Percentiles rank a stretch among this genome's conserved stretches.
Evolutionary conservation across 2,888 invertebrate species (phyloP).

Genomic region (Prosopocoilus inquinatus): DNA sequence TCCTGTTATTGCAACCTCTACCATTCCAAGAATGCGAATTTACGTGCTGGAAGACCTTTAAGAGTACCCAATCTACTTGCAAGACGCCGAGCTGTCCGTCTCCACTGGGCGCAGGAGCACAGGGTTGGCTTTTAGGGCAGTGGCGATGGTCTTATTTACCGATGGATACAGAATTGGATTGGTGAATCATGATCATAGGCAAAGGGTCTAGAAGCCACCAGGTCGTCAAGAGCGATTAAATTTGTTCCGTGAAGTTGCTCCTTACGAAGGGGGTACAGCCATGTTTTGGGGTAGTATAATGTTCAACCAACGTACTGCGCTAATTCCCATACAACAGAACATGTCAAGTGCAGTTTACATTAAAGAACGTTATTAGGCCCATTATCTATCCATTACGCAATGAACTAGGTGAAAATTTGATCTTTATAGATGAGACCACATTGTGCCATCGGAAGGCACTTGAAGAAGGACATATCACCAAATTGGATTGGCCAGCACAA

Average conservation of each 20-base stretch:
- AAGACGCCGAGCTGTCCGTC: neutral
- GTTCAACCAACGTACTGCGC: neutral
- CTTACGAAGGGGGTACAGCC: neutral
- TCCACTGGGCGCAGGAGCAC: neutral
- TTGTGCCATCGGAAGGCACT: neutral
- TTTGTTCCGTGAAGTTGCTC: neutral
- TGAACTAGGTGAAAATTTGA: no score
- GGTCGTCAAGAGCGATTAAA: constrained; percentile 2
- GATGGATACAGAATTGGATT: constrained; percentile 1
- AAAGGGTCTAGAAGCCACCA: constrained; percentile 2
- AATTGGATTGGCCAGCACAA: neutral
- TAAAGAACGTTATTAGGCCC: constrained; percentile 1
- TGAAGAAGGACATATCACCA: neutral
- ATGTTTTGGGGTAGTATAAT: constrained; percentile 3
- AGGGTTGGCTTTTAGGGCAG: neutral
- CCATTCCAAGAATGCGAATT: neutral
- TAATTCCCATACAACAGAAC: neutral
- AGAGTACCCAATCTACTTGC: neutral
- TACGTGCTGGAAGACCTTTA: neutral
- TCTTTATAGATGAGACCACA: neutral
- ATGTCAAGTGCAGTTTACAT: neutral
- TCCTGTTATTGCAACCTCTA: neutral
- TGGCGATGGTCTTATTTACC: constrained; percentile 3
- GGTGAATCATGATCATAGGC: neutral
- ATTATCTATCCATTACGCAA: neutral